Evolutionary conservation across 2,888 invertebrate species (phyloP).

Genomic region (Macrosoma leucophasiata): DNA sequence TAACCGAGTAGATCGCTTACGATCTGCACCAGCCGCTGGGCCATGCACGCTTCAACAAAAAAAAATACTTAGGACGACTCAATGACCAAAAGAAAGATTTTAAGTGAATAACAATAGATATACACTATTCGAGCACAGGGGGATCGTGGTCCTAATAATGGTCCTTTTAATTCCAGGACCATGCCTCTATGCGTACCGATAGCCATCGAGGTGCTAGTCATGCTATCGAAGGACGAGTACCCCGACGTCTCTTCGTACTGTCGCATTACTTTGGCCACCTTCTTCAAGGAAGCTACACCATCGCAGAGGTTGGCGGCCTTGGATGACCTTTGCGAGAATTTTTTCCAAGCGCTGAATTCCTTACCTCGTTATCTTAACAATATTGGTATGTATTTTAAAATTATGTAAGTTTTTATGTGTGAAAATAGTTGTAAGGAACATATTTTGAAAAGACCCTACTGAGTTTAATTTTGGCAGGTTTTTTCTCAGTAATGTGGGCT

Average conservation of each 20-base stretch:
- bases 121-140: too few relatives aligned
- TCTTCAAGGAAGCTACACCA: conserved; percentile 40
- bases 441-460: too few relatives aligned
- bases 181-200: conserved; percentile 77
- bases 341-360: conserved; percentile 72
- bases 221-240: conserved; percentile 80
- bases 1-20: too few relatives aligned
- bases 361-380: conserved; percentile 81
- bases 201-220: conserved; percentile 80
- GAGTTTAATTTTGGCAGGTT: too few relatives aligned
- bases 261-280: conserved; percentile 47
- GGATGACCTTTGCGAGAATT: conserved; percentile 77
- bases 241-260: conserved; percentile 66
- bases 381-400: conserved; percentile 67
- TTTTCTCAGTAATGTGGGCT: too few relatives aligned
- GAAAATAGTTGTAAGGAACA: too few relatives aligned
- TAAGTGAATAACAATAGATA: too few relatives aligned
- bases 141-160: too few relatives aligned
- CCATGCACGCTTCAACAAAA: too few relatives aligned
- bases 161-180: conserved; percentile 76
- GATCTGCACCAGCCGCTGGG: too few relatives aligned
- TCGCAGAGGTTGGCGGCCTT: conserved; percentile 49
- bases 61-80: too few relatives aligned
- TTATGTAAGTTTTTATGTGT: background rate
- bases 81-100: too few relatives aligned